Evolutionary conservation across 2,888 invertebrate genomes (phyloP), one percentile per base, ranked within the genome.

Genomic region (Caenorhabditis macrosperma): DNA sequence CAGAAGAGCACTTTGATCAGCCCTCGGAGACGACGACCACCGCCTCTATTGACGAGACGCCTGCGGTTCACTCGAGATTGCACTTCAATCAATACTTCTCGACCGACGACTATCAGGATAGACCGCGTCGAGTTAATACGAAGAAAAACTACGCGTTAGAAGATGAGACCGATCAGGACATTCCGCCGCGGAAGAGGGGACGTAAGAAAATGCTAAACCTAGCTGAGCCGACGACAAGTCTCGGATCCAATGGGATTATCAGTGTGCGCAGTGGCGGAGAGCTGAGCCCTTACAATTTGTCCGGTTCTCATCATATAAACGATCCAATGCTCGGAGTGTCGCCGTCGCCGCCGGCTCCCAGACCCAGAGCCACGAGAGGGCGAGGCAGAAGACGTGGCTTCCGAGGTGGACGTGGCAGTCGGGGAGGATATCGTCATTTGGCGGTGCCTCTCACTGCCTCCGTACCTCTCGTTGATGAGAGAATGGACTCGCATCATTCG

Each of bases 61-160:
- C n/a, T n/a, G n/a, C 24, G 38, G 5, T 7, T 1, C 17, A 15
- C 20, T n/a, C n/a, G n/a, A n/a, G n/a, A n/a, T n/a, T n/a, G 4
- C 22, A 35, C 12, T 26, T 10, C 12, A 15, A 7, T 15, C 12
- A 22, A 9, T 54, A n/a, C n/a, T 59, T 35, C 17, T 17, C 5
- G 6, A 26, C 17, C n/a, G 44, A 41, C 1, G 59, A 59, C 9
- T 38, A 28, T 10, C 22, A 15, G 15, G 59, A 59, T n/a, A 59
- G 59, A 59, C 59, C 59, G 26, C 22, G 59, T 4, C 24, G 59
- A 54, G 20, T 2, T 2, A 59, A 35, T 17, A 28, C 59, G 10
- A 59, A 59, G 17, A 59, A 59, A 44, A 59, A 59, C 44, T 59
- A 59, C 38, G 59, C 59, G n/a, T 17, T 59, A 3, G 59, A 59